Evolutionary conservation across 2,797 vertebrate genomes (phyloP), one percentile per base, ranked within the genome.

Genomic region (Microctenopoma lineatum): DNA sequence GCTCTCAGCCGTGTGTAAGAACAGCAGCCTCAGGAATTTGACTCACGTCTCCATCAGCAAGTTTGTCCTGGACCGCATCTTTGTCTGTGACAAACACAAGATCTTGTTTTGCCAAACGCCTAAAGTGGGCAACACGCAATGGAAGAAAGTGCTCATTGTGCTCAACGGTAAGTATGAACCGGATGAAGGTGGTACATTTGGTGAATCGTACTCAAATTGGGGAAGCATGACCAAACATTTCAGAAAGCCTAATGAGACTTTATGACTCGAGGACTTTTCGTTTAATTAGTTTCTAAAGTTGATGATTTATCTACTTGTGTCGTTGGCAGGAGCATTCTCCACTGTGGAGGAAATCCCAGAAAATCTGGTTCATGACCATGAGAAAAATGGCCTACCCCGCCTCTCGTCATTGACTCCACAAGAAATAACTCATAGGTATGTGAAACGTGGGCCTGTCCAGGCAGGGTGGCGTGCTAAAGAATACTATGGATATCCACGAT

Each of bases 101-200:
- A 97, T 99, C 83, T 90, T 99, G 53, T 99, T 99, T 91, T 99
- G 98, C 92, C 98, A 99, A 92, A 99, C 97, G 0, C 98, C 98
- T 11, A 99, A 99, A 94, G 98, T 99, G 85, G 98, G 98, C 70
- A 99, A 99, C 92, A 99, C 97, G 0, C 98, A 99, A 57, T 99
- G 98, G 98, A 99, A 99, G 93, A 99, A 99, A 92, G 98, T 99
- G 85, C 95, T 99, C 51, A 99, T 99, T 5, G 97, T 97, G 79
- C 94, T 99, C 71, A 99, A 99, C 6, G 98, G 98, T 98, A 88
- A 75, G 91, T 83, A 3, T 0, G 2, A 1, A 8, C 32, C 8
- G 9, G 10, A 32, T 12, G 0, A 15, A 25, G 10, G 52, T 59
- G 32, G n/a, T 32, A 45, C 16, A 5, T 60, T n/a, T 7, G 59